Conservation (phyloP, 1,140 invertebrate genomes). For the Eurosta solidaginis region DNA sequence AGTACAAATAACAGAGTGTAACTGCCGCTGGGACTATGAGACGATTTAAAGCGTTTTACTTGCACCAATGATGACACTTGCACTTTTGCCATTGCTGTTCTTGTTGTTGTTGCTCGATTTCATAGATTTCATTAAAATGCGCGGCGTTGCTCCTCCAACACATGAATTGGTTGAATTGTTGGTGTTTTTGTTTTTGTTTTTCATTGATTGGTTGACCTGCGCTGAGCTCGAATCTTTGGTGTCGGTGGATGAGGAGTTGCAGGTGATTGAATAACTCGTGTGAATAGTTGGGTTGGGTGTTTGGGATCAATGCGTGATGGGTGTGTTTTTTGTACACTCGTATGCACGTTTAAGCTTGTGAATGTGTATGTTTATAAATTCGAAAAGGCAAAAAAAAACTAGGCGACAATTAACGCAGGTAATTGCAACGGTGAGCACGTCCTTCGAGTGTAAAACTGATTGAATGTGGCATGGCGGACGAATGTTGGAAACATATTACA, state of each 20-base stretch:
- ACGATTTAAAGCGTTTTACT: not conserved
- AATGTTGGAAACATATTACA: too few relatives aligned
- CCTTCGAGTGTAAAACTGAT: not conserved
- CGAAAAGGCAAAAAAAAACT: not conserved
- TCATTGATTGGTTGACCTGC: slow-evolving; percentile 16
- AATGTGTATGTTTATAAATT: not conserved
- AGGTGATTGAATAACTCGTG: not conserved
- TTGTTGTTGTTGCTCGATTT: too few relatives aligned
- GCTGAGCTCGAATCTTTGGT: not conserved
- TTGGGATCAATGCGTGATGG: not conserved
- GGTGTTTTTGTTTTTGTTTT: slow-evolving; percentile 20
- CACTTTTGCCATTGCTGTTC: not conserved
- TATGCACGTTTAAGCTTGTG: not conserved
- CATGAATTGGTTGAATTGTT: not conserved
- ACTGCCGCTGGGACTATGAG: not conserved
- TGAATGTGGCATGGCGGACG: not conserved
- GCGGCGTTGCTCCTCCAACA: not conserved
- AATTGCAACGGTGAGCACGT: not conserved
- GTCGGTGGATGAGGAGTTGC: not conserved
- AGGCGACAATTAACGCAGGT: not conserved
- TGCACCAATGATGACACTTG: too few relatives aligned
- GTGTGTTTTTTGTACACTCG: not conserved
- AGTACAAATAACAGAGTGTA: not conserved
- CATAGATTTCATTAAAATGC: slow-evolving; percentile 27
- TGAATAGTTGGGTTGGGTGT: not conserved